phyloP scores from a whole-genome alignment of 2,888 invertebrate species.

The Willowsia nigromaculata region DNA sequence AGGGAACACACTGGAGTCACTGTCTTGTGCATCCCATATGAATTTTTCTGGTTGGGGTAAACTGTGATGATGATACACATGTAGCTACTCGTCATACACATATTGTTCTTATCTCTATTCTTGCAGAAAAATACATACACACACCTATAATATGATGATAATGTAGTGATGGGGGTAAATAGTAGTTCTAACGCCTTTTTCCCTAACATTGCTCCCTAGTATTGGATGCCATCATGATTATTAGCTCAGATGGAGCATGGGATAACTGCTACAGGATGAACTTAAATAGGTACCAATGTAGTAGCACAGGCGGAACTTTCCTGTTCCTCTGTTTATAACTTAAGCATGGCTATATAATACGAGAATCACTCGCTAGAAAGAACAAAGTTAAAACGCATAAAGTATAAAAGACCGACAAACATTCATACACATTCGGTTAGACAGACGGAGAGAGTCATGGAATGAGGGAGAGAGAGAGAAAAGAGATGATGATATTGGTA shows the following conservation, averaged over 20 bases:
- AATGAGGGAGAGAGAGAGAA: not conserved
- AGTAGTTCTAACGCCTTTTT: not conserved
- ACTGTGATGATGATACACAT: slow-evolving; percentile 31
- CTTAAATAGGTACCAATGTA: slow-evolving; percentile 3
- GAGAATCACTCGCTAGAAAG: not conserved
- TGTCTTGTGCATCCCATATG: slow-evolving; percentile 7
- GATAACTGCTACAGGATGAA: slow-evolving; percentile 34
- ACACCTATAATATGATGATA: not conserved
- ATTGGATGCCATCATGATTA: slow-evolving; percentile 16
- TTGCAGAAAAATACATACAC: not conserved
- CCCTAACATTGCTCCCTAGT: not conserved
- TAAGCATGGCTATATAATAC: not conserved
- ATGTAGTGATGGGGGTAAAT: not conserved
- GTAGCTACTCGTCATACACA: too few relatives aligned
- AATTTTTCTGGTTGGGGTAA: slow-evolving; percentile 16
- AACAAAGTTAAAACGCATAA: not conserved
- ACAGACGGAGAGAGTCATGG: not conserved
- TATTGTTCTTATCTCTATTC: too few relatives aligned
- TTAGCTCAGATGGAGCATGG: slow-evolving; percentile 25
- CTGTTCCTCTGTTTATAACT: not conserved
- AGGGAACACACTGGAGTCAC: not conserved
- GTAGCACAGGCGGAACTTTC: not conserved
- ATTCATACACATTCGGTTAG: not conserved
- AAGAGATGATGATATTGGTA: not conserved
- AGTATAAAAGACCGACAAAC: not conserved